Evolutionary conservation across 2,113 vertebrate genomes (phyloP), one percentile per base, ranked within the genome.

Genomic region (Pterophyllum scalare): DNA sequence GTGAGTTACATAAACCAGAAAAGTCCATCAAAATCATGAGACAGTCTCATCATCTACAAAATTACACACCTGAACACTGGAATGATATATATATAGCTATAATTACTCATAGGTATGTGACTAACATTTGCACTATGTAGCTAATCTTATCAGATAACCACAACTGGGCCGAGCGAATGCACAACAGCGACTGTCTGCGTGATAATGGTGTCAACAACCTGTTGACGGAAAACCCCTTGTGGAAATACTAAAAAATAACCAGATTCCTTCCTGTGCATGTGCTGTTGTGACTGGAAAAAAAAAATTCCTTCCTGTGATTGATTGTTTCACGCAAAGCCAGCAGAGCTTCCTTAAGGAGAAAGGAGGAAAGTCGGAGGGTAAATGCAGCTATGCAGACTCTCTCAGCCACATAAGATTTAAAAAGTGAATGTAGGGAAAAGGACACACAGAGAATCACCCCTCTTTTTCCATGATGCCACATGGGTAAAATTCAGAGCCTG

Each of bases 201-300:
- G 20, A 60, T 52, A 40, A 59, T 49, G 28, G 79, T 87, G 88
- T 91, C 90, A 91, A 91, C 85, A 92, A 88, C 88, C 89, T 93
- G 91, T 88, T 90, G 80, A 89, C 90, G 80, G 89, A 75, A 91
- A 90, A 79, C 15, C 35, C 43, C 38, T 38, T 2, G 49, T 5
- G 11, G 57, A 64, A 79, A 57, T 81, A 86, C 35, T 38, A 46
- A 54, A 49, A 0, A 0, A 0, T 5, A 43, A 43, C 74, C 80
- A 31, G 31, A n/a, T 85, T 90, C 77, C 89, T 90, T 90, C 84
- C 91, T 82, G 89, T 57, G 80, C 35, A 38, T 2, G 8, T 9
- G 35, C 8, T 38, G 8, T 38, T 38, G 35, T 9, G 35, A 38
- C 35, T 9, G 35, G 35, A 3, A 3, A 40, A 11, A 40, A 40